A percentile compares a stretch with the other conserved stretches of the same genome.
Evolutionary conservation across 2,113 vertebrate genomes (phyloP).

Genomic region (Ploceus nigricollis): DNA sequence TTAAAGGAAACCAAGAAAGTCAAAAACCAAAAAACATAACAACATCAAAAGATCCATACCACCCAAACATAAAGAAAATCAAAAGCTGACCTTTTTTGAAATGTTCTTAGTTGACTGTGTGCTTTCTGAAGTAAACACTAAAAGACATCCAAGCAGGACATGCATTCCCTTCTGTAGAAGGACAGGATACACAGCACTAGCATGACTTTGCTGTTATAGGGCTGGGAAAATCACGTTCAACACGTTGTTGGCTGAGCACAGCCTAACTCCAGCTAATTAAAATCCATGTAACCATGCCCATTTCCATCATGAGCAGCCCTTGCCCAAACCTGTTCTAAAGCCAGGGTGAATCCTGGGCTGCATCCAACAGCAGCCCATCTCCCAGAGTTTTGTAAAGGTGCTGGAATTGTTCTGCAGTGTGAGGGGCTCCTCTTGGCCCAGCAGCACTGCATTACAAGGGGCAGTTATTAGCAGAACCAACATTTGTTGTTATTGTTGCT

Average conservation of each 20-base stretch:
- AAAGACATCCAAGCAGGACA: neutral
- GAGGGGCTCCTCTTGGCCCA: neutral
- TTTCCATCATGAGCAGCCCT: neutral
- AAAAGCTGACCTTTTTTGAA: slow-evolving; percentile 14
- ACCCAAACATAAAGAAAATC: neutral
- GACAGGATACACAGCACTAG: neutral
- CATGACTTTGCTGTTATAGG: neutral
- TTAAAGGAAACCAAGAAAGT: neutral
- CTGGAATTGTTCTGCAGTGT: neutral
- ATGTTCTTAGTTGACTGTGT: neutral
- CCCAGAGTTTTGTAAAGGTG: neutral
- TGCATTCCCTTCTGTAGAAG: neutral
- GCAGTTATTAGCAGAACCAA: neutral
- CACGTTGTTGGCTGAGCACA: neutral
- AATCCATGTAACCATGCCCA: neutral
- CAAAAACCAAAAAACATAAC: neutral
- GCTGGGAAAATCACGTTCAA: neutral
- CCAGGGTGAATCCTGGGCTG: neutral
- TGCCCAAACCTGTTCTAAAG: neutral
- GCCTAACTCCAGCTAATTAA: neutral
- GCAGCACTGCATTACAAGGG: neutral
- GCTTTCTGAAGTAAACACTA: slow-evolving; percentile 2
- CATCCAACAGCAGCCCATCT: neutral
- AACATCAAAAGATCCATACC: neutral
- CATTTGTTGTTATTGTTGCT: neutral